Evolutionary conservation across 2,113 vertebrate species (phyloP).

Genomic region (Phaethornis superciliosus): DNA sequence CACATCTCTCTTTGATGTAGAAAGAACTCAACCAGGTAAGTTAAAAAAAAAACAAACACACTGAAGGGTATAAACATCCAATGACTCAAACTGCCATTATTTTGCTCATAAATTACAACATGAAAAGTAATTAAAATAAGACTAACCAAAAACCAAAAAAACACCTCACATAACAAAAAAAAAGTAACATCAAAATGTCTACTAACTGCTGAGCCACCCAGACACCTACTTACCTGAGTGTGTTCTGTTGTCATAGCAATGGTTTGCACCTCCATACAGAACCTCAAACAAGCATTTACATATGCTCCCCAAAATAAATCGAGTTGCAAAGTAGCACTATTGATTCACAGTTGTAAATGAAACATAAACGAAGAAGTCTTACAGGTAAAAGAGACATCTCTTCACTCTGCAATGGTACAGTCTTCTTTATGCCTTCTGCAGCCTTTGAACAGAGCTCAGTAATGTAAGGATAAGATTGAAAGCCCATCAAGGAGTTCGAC

Average conservation of each 20-base stretch:
- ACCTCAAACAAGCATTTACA: neutral
- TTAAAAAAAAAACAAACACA: neutral
- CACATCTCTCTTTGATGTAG: neutral
- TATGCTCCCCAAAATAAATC: neutral
- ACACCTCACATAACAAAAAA: neutral
- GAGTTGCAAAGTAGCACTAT: neutral
- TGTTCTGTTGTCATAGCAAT: neutral
- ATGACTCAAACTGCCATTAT: neutral
- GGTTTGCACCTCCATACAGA: neutral
- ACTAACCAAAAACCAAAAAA: accelerated
- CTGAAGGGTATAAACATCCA: neutral
- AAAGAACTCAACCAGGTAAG: neutral
- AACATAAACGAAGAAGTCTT: neutral
- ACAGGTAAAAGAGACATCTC: neutral
- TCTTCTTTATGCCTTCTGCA: neutral
- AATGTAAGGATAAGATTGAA: neutral
- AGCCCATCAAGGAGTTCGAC: neutral
- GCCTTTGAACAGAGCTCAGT: neutral
- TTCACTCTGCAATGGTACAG: neutral
- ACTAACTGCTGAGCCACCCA: neutral
- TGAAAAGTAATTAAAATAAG: neutral
- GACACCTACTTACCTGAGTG: neutral
- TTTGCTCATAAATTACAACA: neutral
- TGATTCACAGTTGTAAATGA: constrained; percentile 6
- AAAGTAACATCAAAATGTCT: neutral